Evolutionary conservation across 2,888 invertebrate genomes (phyloP).

Genomic region (Sphecodes monilicornis): DNA sequence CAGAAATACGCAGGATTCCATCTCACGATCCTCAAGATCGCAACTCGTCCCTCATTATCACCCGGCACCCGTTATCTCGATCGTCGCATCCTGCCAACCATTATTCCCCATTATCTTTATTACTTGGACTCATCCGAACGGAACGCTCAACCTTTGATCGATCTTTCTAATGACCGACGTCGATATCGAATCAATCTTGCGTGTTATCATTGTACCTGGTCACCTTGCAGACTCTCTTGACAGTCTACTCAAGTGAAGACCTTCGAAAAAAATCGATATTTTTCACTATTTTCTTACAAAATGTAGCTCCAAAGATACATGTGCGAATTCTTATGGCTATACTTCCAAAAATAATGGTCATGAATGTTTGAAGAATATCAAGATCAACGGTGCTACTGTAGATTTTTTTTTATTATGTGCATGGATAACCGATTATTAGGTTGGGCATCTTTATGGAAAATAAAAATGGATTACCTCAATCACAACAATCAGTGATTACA

Average conservation of each 20-base stretch:
- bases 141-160: constrained; percentile 50
- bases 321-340: background rate
- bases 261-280: background rate
- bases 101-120: constrained; percentile 61
- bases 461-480: no score
- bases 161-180: constrained; percentile 58
- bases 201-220: constrained; percentile 23
- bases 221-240: background rate
- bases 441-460: no score
- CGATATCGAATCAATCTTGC: constrained; percentile 54
- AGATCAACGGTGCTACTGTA: no score
- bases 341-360: background rate
- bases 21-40: background rate
- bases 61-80: constrained; percentile 43
- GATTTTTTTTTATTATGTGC: no score
- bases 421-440: no score
- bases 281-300: background rate
- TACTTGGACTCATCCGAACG: constrained; percentile 52
- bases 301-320: background rate
- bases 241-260: background rate
- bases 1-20: constrained; percentile 5
- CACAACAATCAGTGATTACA: no score
- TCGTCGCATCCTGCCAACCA: constrained; percentile 62
- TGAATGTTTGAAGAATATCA: no score
- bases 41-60: constrained; percentile 48